Base-by-base conservation (phyloP, 2,888 invertebrate genomes). In the Tiliacea aurago region DNA sequence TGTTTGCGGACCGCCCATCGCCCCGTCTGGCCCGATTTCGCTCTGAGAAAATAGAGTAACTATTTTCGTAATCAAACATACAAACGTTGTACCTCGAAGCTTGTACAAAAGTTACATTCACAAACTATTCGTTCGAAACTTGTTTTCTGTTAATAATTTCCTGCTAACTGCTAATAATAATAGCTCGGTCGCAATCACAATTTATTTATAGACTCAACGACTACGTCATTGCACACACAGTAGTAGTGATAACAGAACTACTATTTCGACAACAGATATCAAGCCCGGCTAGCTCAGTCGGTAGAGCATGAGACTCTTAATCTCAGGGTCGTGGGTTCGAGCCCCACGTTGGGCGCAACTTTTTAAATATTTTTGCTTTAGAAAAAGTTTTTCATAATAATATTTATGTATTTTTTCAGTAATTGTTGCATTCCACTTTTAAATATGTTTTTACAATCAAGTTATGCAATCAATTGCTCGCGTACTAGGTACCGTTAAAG, bases 301-400 rank as follows among this genome's bases (percentile, higher is more conserved):
- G 96, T 96, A 96, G 96, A 96, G 96, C 96, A 96, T 96, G 97
- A 97, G 97, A 97, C 97, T 97, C 97, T 97, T 97, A 97, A 97
- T 97, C 97, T 97, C 97, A 97, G 97, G 97, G 97, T 97, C 97
- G 97, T 97, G 96, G 96, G 97, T 97, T 97, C 97, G 97, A 97
- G 97, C 97, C 96, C 96, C 97, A 97, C 96, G 96, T 97, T 97
- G 96, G 96, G 97, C 96, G 96, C 73, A 83, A 83, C 89, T 91
- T 93, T 89, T 86, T 70, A 13, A 5, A 2, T 15, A 7, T 33
- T 59, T 73, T 75, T 62, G 5, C 3, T 47, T 47, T 28, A 1
- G 3, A 4, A 20, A 37, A 41, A 33, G 4, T 2, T 56, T n/a
- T 58, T 72, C 37, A 6, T 20, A 13, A 58, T n/a, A 1, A 0